Evolutionary conservation across 2,797 vertebrate species (phyloP).

Genomic region (Ciconia nigra): DNA sequence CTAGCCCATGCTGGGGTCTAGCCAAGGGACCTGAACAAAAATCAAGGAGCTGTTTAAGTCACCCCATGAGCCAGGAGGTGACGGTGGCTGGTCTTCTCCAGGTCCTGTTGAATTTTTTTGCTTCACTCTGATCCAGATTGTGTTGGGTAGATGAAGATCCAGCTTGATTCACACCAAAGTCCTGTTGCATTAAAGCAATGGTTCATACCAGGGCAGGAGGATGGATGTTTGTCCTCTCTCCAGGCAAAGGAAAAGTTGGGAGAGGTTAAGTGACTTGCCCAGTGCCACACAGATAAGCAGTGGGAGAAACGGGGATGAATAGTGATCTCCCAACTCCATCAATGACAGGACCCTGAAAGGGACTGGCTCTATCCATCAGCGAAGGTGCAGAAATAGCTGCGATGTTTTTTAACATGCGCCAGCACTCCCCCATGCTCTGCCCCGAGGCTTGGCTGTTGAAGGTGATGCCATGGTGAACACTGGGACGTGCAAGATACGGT

Average conservation of each 20-base stretch:
- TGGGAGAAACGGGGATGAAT: neutral
- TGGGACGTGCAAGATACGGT: rapidly evolving
- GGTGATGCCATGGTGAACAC: neutral
- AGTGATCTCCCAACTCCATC: neutral
- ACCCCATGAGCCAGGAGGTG: neutral
- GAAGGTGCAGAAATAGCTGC: neutral
- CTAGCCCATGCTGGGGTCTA: neutral
- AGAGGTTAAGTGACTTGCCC: neutral
- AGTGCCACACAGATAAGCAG: neutral
- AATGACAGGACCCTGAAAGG: no score
- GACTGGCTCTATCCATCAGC: neutral
- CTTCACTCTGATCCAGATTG: neutral
- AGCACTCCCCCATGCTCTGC: neutral
- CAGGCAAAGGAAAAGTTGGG: neutral
- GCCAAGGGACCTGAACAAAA: neutral
- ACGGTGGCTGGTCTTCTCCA: neutral
- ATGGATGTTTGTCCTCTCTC: neutral
- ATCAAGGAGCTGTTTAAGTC: neutral
- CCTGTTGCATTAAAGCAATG: neutral
- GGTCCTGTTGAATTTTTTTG: neutral
- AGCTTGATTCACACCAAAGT: neutral
- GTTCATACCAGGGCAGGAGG: neutral
- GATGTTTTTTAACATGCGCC: neutral
- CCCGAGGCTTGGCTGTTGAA: neutral
- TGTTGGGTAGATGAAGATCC: neutral